phyloP scores from a whole-genome alignment of 2,888 invertebrate species.

The Girardia tigrina region DNA sequence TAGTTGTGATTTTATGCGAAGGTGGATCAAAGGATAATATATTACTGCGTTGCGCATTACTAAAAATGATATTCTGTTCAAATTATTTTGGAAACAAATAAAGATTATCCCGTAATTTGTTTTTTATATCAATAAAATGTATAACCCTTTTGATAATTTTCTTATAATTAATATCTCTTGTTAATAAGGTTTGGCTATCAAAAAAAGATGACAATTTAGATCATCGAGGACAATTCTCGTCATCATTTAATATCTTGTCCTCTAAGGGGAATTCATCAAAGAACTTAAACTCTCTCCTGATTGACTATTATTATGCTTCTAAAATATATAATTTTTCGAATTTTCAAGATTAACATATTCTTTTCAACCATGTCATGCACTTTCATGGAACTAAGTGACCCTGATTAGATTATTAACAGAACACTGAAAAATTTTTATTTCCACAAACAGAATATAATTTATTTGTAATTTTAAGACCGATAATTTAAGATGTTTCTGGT shows the following conservation, averaged over 20 bases:
- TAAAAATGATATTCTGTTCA: neutral
- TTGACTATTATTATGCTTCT: too few relatives aligned
- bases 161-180: neutral
- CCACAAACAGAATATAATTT: too few relatives aligned
- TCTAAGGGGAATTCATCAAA: neutral
- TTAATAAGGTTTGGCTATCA: neutral
- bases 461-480: too few relatives aligned
- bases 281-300: too few relatives aligned
- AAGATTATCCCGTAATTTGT: neutral
- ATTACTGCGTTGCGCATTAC: neutral
- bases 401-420: too few relatives aligned
- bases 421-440: too few relatives aligned
- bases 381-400: too few relatives aligned
- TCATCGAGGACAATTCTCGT: neutral
- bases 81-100: neutral
- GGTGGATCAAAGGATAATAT: neutral
- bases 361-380: too few relatives aligned
- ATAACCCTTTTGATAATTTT: neutral
- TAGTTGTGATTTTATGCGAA: neutral
- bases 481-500: too few relatives aligned
- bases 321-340: too few relatives aligned
- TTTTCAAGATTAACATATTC: too few relatives aligned
- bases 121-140: neutral
- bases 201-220: slow-evolving; percentile 15
- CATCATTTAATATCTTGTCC: neutral